phyloP scores from a whole-genome alignment of 2,888 invertebrate genomes.

The Amphipoea oculea region DNA sequence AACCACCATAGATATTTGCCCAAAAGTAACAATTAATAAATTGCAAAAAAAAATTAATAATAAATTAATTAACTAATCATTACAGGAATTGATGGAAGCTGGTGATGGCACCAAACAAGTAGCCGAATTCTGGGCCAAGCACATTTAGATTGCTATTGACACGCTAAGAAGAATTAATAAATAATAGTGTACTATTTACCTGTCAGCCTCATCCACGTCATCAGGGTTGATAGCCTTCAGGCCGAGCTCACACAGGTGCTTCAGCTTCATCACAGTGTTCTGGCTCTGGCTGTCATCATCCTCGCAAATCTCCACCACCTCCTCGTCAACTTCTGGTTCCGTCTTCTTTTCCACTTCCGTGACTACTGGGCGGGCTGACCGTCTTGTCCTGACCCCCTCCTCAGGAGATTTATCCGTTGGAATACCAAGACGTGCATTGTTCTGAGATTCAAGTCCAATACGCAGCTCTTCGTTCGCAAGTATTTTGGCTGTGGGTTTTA shows the following conservation, averaged over 20 bases:
- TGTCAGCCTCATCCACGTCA: slow-evolving; percentile 76
- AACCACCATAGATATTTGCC: not conserved
- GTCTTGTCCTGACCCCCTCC: slow-evolving; percentile 82
- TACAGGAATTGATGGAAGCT: too few relatives aligned
- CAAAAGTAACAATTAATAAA: not conserved
- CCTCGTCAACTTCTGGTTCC: slow-evolving; percentile 60
- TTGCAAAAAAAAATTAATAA: too few relatives aligned
- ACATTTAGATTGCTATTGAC: too few relatives aligned
- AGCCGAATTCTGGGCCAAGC: too few relatives aligned
- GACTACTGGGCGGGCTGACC: slow-evolving; percentile 74
- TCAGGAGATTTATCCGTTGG: slow-evolving; percentile 80
- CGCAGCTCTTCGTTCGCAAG: slow-evolving; percentile 92
- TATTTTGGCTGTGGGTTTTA: slow-evolving; percentile 93
- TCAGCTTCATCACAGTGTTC: slow-evolving; percentile 89
- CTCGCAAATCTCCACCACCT: slow-evolving; percentile 67
- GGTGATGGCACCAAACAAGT: too few relatives aligned
- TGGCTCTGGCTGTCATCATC: slow-evolving; percentile 78
- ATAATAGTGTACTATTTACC: slow-evolving; percentile 38
- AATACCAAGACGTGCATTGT: slow-evolving; percentile 89
- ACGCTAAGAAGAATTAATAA: not conserved
- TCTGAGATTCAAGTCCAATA: slow-evolving; percentile 90
- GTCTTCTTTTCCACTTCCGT: slow-evolving; percentile 64
- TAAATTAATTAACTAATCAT: too few relatives aligned
- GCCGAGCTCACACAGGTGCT: slow-evolving; percentile 90
- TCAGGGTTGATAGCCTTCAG: slow-evolving; percentile 83